Conservation (phyloP, 2,797 vertebrate genomes). For the Platalea minor region DNA sequence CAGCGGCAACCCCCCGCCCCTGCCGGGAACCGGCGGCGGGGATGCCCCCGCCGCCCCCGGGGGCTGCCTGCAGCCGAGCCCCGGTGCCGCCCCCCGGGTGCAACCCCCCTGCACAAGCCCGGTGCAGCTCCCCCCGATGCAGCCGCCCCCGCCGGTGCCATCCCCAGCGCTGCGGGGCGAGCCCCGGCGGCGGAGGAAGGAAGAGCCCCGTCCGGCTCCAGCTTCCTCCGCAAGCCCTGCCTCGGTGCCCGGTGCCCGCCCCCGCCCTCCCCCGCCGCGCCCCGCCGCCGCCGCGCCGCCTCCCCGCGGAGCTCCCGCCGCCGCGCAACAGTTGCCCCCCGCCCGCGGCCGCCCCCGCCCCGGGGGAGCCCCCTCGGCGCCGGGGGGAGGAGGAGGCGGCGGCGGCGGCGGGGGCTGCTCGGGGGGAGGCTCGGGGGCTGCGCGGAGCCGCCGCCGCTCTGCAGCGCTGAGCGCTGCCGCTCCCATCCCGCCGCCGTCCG, state of each 20-base stretch:
- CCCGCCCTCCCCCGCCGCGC: conserved; percentile 14
- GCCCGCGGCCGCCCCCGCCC: not conserved
- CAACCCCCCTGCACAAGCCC: not conserved
- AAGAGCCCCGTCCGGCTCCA: not conserved
- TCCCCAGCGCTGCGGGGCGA: not conserved
- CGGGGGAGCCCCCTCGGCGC: not conserved
- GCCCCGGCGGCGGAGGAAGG: not conserved
- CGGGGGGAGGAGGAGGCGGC: not conserved
- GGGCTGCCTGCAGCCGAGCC: not conserved
- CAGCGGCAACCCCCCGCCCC: too few species aligned
- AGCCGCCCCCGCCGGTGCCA: not conserved
- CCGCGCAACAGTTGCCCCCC: conserved; percentile 14
- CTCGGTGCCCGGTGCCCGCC: conserved; percentile 18
- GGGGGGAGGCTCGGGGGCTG: not conserved
- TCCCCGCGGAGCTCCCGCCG: not conserved
- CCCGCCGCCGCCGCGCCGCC: not conserved
- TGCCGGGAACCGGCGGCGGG: not conserved
- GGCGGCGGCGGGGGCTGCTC: not conserved
- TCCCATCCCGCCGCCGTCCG: not conserved
- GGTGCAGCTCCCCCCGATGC: not conserved
- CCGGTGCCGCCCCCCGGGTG: not conserved
- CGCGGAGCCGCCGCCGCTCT: not conserved
- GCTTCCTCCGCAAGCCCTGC: conserved; percentile 35
- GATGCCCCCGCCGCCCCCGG: not conserved
- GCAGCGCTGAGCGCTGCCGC: not conserved